Evolutionary conservation across 2,888 invertebrate species (phyloP).

Genomic region (Gnatocerus cornutus): DNA sequence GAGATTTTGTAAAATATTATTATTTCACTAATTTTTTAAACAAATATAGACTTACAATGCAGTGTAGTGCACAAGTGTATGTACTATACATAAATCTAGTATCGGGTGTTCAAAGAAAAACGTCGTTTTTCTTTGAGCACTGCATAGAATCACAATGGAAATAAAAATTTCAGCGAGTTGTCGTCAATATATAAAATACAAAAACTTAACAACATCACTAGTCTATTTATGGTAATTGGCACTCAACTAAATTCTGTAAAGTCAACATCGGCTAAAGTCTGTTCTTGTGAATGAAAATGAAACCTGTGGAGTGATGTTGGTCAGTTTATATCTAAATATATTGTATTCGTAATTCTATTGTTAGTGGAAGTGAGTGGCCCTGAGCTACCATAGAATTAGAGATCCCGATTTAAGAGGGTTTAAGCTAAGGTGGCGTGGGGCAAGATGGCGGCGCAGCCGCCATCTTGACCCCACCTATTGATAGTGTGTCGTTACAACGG

Average conservation of each 20-base stretch:
- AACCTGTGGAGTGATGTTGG: slow-evolving; percentile 48
- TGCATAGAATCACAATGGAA: slow-evolving; percentile 31
- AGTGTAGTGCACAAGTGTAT: slow-evolving; percentile 25
- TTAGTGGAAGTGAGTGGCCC: slow-evolving; percentile 72
- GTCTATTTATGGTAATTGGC: slow-evolving; percentile 68
- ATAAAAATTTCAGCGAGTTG: slow-evolving; percentile 25
- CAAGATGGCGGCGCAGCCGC: too few relatives aligned
- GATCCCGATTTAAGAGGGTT: slow-evolving; percentile 44
- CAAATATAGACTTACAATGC: slow-evolving; percentile 43
- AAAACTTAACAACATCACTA: slow-evolving; percentile 66
- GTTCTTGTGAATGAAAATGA: slow-evolving; percentile 22
- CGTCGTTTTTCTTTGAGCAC: too few relatives aligned
- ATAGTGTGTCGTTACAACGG: slow-evolving; percentile 17
- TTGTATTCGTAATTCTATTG: slow-evolving; percentile 62
- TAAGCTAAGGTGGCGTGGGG: slow-evolving; percentile 25
- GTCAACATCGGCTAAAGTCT: slow-evolving; percentile 52
- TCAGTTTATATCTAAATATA: slow-evolving; percentile 53
- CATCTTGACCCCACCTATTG: slow-evolving; percentile 22
- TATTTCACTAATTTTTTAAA: slow-evolving; percentile 35
- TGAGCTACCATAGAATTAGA: slow-evolving; percentile 69
- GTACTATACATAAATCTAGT: slow-evolving; percentile 33
- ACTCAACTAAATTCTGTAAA: slow-evolving; percentile 68
- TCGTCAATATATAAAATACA: slow-evolving; percentile 50
- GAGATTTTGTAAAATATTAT: slow-evolving; percentile 32
- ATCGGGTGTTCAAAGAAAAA: too few relatives aligned